Evolutionary conservation across 2,888 invertebrate genomes (phyloP), one percentile per base, ranked within the genome.

Genomic region (Salpingus planirostris): DNA sequence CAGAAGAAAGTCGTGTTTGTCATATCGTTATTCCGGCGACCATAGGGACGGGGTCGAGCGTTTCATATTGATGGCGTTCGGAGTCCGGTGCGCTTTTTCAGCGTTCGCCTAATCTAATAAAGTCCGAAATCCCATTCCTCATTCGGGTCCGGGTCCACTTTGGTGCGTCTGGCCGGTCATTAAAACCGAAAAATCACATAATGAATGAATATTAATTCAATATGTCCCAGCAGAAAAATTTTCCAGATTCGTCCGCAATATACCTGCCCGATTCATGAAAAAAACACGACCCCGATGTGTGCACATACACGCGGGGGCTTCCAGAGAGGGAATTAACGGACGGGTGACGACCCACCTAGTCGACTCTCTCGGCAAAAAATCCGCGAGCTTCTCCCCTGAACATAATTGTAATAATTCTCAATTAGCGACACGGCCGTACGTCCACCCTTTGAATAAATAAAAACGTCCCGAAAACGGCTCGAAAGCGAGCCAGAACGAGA

Each of bases 151-250:
- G 29, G 24, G 27, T 22, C n/a, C n/a, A n/a, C n/a, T n/a, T n/a
- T n/a, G n/a, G n/a, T n/a, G n/a, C n/a, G n/a, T n/a, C n/a, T n/a
- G n/a, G n/a, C n/a, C n/a, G 32, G 27, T 27, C 43, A 27, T 50
- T 40, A n/a, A 35, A 33, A 42, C 40, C 44, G 40, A 44, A 49
- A 50, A 51, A 50, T 48, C 49, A 47, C 49, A 44, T 44, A 43
- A 45, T 53, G 54, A 58, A 58, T 59, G 57, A 59, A 59, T 57
- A 59, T 59, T 59, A 59, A 59, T 57, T 57, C 58, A 55, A 59
- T 58, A 54, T 52, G 58, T 59, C 59, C 59, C 59, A 46, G 47
- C 52, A 59, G 59, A 55, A 57, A 59, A 57, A 59, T 57, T 52
- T 52, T 46, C 42, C 42, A 44, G 51, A 55, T 50, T 53, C 50